These are phyloP conservation scores for Chondrilla cf. caribensis DNA, from an alignment of 37 sponge, comb jelly and placozoan species.

Conservation along the genomic window DNA sequence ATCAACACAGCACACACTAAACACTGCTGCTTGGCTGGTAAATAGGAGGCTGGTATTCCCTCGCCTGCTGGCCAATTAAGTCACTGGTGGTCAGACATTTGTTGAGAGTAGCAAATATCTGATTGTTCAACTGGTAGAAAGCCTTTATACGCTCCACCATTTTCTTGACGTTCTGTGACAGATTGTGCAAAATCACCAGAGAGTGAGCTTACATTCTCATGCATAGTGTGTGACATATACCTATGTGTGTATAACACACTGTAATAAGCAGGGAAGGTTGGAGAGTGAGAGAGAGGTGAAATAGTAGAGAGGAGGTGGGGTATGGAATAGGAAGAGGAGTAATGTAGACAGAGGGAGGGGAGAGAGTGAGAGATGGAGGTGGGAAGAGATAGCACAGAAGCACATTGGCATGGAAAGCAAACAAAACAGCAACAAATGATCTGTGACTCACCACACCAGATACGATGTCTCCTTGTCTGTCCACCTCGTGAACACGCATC, in stretches of 20 bases:
- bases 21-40: slow-evolving; percentile 45
- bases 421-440: background rate
- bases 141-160: slow-evolving; percentile 80
- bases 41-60: slow-evolving; percentile 93
- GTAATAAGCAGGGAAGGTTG: background rate
- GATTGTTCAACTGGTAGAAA: slow-evolving; percentile 77
- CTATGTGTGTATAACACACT: background rate
- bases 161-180: slow-evolving; percentile 58
- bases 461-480: slow-evolving; percentile 62
- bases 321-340: no score
- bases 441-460: slow-evolving; percentile 71
- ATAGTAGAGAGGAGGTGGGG: no score
- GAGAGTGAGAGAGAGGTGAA: no score
- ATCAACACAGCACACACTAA: background rate
- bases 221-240: no score
- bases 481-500: slow-evolving; percentile 79
- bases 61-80: slow-evolving; percentile 49
- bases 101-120: slow-evolving; percentile 82
- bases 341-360: no score
- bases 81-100: slow-evolving; percentile 79
- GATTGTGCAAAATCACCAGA: background rate
- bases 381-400: no score
- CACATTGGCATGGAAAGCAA: background rate
- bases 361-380: no score
- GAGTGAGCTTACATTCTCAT: no score